Base-by-base conservation (phyloP, 2,113 vertebrate genomes). In the Cyanoramphus novaezelandiae region DNA sequence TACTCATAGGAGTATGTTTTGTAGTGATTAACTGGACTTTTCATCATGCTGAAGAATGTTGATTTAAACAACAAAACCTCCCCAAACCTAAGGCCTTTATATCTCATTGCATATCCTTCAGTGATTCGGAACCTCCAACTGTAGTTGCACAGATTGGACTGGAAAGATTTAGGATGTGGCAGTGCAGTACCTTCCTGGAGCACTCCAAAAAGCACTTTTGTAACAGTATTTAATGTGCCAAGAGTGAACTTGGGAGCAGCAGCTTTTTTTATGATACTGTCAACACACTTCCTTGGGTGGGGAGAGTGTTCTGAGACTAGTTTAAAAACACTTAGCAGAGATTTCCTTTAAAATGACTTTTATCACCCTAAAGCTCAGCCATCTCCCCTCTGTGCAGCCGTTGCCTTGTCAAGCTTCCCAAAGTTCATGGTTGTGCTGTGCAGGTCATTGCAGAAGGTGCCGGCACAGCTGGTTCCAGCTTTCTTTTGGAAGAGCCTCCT, bases 381-480 rank as follows among this genome's bases (percentile, higher is more conserved):
- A 2, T 72, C 2, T 0, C 16, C 12, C 35, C 8, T 74, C 25
- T 44, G 24, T 28, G 79, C 69, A 13, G 18, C 72, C 4, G 5
- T 37, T 74, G 86, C 41, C 55, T 0, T 43, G 29, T 83, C 2
- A 1, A 10, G 0, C 50, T 43, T 44, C 18, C 75, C 24, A 4
- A 19, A 39, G 59, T 8, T 88, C 24, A 28, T 0, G 4, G 3
- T 3, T 74, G 53, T 0, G 0, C 50, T 37, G 5, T 8, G 47
- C 2, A 11, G 63, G 60, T 90, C 12, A 0, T 19, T 59, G 77
- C 25, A 41, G 27, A 67, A 72, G 46, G 53, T 93, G 70, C 37
- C 5, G 5, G 59, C 63, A 31, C 86, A 86, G 78, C 82, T 90
- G 93, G 82, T 29, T 92, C 64, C 77, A 5, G 8, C 50, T 63